Percentiles rank a stretch among this genome's conserved stretches.
phyloP scores from a whole-genome alignment of 2,888 invertebrate genomes.

The Sycophila texana region DNA sequence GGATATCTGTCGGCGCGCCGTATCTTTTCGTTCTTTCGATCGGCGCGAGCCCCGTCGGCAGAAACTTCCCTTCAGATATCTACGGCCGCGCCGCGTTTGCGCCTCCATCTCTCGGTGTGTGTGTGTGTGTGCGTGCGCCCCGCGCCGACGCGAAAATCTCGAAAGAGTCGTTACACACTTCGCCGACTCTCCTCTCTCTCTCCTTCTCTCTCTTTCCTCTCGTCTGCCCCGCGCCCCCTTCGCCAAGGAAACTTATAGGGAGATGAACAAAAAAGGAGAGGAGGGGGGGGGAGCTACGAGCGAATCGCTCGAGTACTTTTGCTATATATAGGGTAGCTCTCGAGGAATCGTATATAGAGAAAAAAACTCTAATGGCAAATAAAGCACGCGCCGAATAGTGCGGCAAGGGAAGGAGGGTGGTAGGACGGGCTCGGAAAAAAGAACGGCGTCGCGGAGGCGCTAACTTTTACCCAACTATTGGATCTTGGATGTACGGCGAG shows the following conservation, averaged over 20 bases:
- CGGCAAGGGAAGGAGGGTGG: not conserved
- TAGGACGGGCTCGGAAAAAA: conserved; percentile 15
- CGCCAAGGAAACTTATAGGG: conserved; percentile 35
- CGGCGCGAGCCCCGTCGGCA: conserved; percentile 6
- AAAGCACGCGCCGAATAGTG: conserved; percentile 41
- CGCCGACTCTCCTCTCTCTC: conserved; percentile 5
- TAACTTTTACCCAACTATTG: conserved; percentile 35
- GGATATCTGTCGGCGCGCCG: conserved; percentile 8
- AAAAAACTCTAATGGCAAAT: conserved; percentile 43
- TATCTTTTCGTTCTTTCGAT: conserved; percentile 27
- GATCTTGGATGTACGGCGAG: conserved; percentile 30
- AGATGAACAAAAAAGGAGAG: conserved; percentile 33
- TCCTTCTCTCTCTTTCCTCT: conserved; percentile 16
- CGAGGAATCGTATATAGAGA: conserved; percentile 17
- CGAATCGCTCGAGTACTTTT: conserved; percentile 24
- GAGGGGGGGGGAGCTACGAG: not conserved
- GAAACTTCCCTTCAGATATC: conserved; percentile 7
- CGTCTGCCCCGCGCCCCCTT: not conserved
- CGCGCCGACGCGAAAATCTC: conserved; percentile 28
- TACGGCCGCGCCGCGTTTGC: not conserved
- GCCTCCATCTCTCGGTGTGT: not conserved
- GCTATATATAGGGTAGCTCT: conserved; percentile 17
- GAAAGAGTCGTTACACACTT: conserved; percentile 46
- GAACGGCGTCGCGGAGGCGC: conserved; percentile 35
- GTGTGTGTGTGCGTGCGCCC: too few species aligned